phyloP scores from a whole-genome alignment of 1,140 invertebrate genomes.

The Pseudomyrmex flavicornis region DNA sequence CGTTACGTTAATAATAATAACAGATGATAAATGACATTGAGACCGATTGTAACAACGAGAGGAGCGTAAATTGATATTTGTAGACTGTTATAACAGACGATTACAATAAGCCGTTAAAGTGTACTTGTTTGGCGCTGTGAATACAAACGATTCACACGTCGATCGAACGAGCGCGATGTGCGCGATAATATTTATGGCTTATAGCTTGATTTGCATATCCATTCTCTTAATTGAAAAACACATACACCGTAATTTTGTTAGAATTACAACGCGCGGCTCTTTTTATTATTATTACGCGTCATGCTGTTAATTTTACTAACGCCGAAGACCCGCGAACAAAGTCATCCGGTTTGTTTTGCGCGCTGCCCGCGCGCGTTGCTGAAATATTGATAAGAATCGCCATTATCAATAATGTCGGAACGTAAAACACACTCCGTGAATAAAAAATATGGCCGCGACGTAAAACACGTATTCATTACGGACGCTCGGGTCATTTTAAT shows the following conservation, averaged over 20 bases:
- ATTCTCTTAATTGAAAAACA: constrained; percentile 4
- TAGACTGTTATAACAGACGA: constrained; percentile 23
- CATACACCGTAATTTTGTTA: not conserved
- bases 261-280: not conserved
- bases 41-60: constrained; percentile 43
- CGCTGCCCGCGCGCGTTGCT: not conserved
- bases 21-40: constrained; percentile 41
- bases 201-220: not conserved
- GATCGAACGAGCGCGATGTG: not conserved
- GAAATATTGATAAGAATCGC: constrained; percentile 21
- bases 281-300: not conserved
- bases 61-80: constrained; percentile 54
- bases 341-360: not conserved
- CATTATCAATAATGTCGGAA: constrained; percentile 27
- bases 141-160: not conserved
- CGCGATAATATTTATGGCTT: not conserved
- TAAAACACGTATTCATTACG: constrained; percentile 18
- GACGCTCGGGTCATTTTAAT: constrained; percentile 3
- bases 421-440: not conserved
- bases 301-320: constrained; percentile 8
- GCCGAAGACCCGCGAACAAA: not conserved
- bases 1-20: constrained; percentile 27
- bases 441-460: constrained; percentile 2
- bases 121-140: constrained; percentile 8
- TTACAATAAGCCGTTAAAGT: constrained; percentile 42